phyloP scores from a whole-genome alignment of 2,888 invertebrate species.

The Campopleginae sp. region DNA sequence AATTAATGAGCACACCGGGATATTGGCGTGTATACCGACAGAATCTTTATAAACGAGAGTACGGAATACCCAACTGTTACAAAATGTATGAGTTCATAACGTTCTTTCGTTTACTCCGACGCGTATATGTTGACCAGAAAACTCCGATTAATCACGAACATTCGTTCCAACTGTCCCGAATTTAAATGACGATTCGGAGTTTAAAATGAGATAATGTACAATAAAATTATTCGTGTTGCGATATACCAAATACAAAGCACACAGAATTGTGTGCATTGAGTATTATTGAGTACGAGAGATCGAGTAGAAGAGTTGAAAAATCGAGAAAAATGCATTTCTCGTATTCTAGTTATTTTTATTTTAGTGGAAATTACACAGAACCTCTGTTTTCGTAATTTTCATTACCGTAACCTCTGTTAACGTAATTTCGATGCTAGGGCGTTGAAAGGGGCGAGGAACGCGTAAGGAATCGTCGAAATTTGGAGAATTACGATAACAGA shows the following conservation, averaged over 20 bases:
- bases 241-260: constrained; percentile 16
- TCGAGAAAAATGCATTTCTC: constrained; percentile 25
- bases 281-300: constrained; percentile 44
- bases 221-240: constrained; percentile 49
- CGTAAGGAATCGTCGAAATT: no score
- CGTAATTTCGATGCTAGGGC: no score
- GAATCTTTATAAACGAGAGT: constrained; percentile 48
- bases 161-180: neutral
- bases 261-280: constrained; percentile 34
- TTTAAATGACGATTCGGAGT: constrained; percentile 25
- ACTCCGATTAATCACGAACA: constrained; percentile 24
- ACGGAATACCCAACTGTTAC: constrained; percentile 48
- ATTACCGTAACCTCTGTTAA: no score
- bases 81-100: constrained; percentile 38
- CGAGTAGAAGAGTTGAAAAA: constrained; percentile 8
- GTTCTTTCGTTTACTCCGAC: constrained; percentile 41
- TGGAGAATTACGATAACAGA: no score
- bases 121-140: constrained; percentile 28
- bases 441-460: no score
- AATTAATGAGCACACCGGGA: constrained; percentile 49
- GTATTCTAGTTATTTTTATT: neutral
- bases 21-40: constrained; percentile 36
- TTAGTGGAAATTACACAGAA: neutral
- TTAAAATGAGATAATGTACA: constrained; percentile 48
- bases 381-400: no score